These are phyloP conservation scores for Oryzias curvinotus DNA, from an alignment of 2,113 vertebrate species.

Conservation along the genomic window DNA sequence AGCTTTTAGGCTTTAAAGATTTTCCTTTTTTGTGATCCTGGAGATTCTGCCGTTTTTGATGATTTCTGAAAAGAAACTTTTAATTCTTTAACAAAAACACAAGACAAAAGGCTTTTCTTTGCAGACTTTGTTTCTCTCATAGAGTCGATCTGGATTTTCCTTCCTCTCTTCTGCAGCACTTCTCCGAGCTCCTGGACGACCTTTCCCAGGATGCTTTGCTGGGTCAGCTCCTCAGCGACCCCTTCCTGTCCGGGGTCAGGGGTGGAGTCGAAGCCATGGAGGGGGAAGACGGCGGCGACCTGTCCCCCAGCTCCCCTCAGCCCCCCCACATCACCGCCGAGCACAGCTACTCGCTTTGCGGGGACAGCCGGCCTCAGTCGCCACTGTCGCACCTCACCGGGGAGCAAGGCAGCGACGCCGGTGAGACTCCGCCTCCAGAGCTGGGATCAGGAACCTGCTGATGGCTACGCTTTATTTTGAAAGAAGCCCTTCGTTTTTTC, in stretches of 20 bases:
- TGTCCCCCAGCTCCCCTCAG: conserved; percentile 81
- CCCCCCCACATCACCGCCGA: conserved; percentile 96
- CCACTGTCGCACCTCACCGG: conserved; percentile 86
- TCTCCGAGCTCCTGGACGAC: conserved; percentile 94
- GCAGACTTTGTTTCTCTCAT: too few relatives aligned
- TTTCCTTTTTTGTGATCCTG: too few relatives aligned
- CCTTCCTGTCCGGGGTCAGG: conserved; percentile 86
- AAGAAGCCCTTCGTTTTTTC: too few relatives aligned
- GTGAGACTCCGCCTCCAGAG: conserved; percentile 62
- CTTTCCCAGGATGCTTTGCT: conserved; percentile 93
- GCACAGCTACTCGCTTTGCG: conserved; percentile 96
- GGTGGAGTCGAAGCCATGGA: conserved; percentile 80
- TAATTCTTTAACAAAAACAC: too few relatives aligned
- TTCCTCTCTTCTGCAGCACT: conserved; percentile 79
- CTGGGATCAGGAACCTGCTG: not conserved
- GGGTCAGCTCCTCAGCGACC: conserved; percentile 95
- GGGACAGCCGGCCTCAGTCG: conserved; percentile 92
- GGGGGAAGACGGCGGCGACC: conserved; percentile 82
- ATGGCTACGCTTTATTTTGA: too few relatives aligned
- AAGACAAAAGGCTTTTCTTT: too few relatives aligned
- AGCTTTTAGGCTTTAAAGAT: too few relatives aligned
- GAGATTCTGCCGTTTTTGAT: too few relatives aligned
- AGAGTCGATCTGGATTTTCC: too few relatives aligned
- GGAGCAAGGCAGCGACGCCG: conserved; percentile 85
- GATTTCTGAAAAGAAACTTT: too few relatives aligned